Conservation (phyloP, 2,113 vertebrate genomes). For the Takifugu flavidus region DNA sequence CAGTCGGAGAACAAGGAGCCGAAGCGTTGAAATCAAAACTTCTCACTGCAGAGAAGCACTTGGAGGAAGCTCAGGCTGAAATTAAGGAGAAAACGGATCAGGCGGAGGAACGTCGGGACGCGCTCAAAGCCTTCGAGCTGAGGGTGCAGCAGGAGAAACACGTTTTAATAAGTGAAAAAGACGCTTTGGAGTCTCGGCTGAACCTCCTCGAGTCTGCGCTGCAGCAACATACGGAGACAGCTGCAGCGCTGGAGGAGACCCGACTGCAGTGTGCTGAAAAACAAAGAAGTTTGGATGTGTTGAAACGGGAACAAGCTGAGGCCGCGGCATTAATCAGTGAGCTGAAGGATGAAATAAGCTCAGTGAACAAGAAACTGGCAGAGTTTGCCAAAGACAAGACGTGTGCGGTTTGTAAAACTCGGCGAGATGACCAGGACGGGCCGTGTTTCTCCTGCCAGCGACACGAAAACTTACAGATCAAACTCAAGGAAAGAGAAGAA, state of each 20-base stretch:
- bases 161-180: conserved; percentile 29
- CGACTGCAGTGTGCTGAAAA: conserved; percentile 31
- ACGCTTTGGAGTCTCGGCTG: conserved; percentile 53
- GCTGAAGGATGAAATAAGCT: conserved; percentile 54
- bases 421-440: conserved; percentile 22
- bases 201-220: conserved; percentile 23
- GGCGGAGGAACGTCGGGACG: conserved; percentile 28
- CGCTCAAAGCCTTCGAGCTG: conserved; percentile 32
- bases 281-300: conserved; percentile 56
- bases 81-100: conserved; percentile 51
- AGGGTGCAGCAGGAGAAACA: conserved; percentile 35
- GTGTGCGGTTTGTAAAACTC: not conserved
- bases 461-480: conserved; percentile 32
- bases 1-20: conserved; percentile 31
- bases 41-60: conserved; percentile 45
- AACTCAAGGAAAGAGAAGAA: conserved; percentile 36
- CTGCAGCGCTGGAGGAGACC: conserved; percentile 20
- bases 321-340: conserved; percentile 47
- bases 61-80: conserved; percentile 51
- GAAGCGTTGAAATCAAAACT: conserved; percentile 56
- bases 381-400: conserved; percentile 50
- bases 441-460: conserved; percentile 12
- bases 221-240: too few relatives aligned
- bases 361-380: conserved; percentile 53
- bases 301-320: conserved; percentile 69